Percentiles rank a stretch among this genome's conserved stretches.
These are phyloP conservation scores for Syngnathus floridae DNA, from an alignment of 2,113 vertebrate genomes.

Conservation along the genomic window DNA sequence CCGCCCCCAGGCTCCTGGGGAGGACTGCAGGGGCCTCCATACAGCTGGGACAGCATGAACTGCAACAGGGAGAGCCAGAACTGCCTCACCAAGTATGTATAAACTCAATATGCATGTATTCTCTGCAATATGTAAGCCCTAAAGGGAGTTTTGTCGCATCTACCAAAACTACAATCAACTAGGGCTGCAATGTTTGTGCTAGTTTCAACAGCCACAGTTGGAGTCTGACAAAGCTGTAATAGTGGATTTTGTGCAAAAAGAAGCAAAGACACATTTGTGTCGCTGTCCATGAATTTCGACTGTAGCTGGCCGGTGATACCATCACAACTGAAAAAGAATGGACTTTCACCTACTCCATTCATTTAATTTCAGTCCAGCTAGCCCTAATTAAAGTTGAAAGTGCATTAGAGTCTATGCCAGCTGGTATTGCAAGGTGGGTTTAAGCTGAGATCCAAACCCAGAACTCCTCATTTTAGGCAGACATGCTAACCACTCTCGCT, in stretches of 20 bases:
- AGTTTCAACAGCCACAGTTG: background rate
- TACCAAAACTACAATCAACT: background rate
- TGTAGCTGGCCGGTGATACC: background rate
- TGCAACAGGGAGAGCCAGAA: slow-evolving; percentile 78
- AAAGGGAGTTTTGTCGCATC: background rate
- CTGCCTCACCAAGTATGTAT: slow-evolving; percentile 84
- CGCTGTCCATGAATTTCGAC: too few relatives aligned
- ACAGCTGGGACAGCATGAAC: slow-evolving; percentile 91
- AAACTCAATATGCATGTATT: background rate
- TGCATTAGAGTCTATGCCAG: too few relatives aligned
- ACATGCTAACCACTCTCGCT: too few relatives aligned
- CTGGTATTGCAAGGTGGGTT: background rate
- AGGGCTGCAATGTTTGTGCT: background rate
- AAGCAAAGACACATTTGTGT: background rate
- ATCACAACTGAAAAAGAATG: background rate
- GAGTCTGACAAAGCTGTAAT: background rate
- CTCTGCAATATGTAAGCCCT: background rate
- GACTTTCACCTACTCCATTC: too few relatives aligned
- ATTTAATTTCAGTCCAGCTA: too few relatives aligned
- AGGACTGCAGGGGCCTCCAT: slow-evolving; percentile 85
- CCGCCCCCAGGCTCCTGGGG: slow-evolving; percentile 84
- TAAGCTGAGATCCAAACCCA: too few relatives aligned
- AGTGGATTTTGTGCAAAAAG: background rate
- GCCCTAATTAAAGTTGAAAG: too few relatives aligned
- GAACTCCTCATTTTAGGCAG: too few relatives aligned